Evolutionary conservation across 2,797 vertebrate genomes (phyloP), one percentile per base, ranked within the genome.

Genomic region (Lutra lutra): DNA sequence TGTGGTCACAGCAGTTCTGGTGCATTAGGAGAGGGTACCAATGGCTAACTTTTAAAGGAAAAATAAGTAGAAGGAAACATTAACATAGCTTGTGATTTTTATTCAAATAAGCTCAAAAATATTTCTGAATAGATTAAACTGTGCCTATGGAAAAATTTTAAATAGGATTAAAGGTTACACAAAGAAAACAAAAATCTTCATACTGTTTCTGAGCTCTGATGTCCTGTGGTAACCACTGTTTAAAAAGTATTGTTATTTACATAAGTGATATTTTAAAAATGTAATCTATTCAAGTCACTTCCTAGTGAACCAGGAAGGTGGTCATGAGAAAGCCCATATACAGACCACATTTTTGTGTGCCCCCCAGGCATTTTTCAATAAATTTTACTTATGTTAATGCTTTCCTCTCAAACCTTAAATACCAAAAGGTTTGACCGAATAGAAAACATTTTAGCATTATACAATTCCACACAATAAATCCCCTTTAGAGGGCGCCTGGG

Each of bases 231-330:
- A 64, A 94, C 25, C 15, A 66, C 58, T 56, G 20, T 82, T 48
- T 58, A 91, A 62, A 75, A 48, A 4, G 7, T 87, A 77, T 89
- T 66, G 35, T 62, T 56, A 72, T 62, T 75, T 77, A 86, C 29
- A 7, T 48, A 82, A 77, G 17, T 58, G 38, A 40, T 80, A 89
- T 73, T 89, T 68, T 46, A 79, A 35, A 77, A 89, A 89, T 86
- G 17, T 92, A 92, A 95, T 78, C 12, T 93, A 58, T 84, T 94
- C 68, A 75, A 96, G 56, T 94, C 21, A 87, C 18, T 66, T 79
- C 84, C 66, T 80, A 75, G 27, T 73, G 15, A 91, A 84, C 72
- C 54, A 75, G 29, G 58, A 68, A 73, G 48, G 15, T 93, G n/a
- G 48, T 80, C 46, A 80, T 35, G n/a, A 88, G 77, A 84, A 90